Evolutionary conservation across 2,113 vertebrate genomes (phyloP).

Genomic region (Osmerus eperlanus): DNA sequence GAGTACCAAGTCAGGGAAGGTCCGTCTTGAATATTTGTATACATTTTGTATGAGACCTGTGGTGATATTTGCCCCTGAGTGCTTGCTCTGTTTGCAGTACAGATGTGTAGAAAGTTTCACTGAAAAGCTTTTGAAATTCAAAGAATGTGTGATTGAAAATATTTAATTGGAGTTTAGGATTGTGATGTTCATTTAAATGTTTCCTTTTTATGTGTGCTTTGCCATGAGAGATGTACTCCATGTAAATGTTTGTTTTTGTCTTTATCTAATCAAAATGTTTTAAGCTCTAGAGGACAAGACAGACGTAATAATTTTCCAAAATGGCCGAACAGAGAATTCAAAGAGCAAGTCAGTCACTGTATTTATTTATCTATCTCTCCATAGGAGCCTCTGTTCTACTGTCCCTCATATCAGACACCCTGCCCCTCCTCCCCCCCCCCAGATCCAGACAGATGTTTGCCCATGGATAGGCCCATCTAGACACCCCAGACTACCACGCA

Average conservation of each 20-base stretch:
- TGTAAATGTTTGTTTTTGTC: neutral
- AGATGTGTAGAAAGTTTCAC: neutral
- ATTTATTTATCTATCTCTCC: neutral
- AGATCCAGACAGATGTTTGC: slow-evolving; percentile 12
- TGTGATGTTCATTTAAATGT: neutral
- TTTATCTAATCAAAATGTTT: neutral
- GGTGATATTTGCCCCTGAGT: neutral
- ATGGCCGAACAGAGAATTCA: neutral
- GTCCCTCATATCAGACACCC: neutral
- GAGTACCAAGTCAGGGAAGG: neutral
- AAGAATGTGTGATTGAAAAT: neutral
- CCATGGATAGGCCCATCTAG: slow-evolving; percentile 11
- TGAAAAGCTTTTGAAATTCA: neutral
- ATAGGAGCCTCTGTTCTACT: slow-evolving; percentile 4
- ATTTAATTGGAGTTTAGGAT: neutral
- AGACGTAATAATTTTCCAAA: neutral
- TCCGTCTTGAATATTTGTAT: neutral
- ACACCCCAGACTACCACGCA: slow-evolving; percentile 38
- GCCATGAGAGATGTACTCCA: neutral
- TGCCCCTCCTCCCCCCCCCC: neutral
- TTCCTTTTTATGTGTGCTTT: neutral
- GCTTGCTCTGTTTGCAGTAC: neutral
- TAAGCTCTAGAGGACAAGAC: neutral
- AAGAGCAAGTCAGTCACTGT: neutral
- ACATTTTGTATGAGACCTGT: neutral